These are phyloP conservation scores for Chinchilla lanigera DNA, from an alignment of 2,113 vertebrate species.

Conservation along the genomic window DNA sequence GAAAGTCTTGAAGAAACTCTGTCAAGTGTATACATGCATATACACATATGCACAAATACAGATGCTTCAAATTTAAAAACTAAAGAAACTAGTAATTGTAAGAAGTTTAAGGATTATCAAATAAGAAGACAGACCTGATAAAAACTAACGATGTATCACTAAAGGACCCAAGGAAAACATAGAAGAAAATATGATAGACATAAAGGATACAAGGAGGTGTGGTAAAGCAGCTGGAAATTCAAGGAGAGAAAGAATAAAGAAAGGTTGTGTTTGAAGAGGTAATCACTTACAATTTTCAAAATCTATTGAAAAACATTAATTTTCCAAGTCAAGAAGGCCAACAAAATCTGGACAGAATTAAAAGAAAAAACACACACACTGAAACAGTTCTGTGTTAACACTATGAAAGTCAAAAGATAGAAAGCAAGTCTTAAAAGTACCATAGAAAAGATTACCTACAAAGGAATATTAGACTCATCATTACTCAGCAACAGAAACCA, in stretches of 20 bases:
- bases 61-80: background rate
- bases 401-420: background rate
- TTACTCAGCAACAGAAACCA: background rate
- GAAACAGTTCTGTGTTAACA: background rate
- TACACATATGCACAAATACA: background rate
- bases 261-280: background rate
- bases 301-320: background rate
- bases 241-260: slow-evolving; percentile 9
- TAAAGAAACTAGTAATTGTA: background rate
- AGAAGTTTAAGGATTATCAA: slow-evolving; percentile 27
- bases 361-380: background rate
- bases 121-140: background rate
- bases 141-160: background rate
- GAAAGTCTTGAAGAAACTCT: slow-evolving; percentile 9
- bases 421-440: background rate
- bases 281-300: background rate
- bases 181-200: background rate
- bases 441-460: background rate
- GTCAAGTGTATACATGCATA: background rate
- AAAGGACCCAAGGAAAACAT: background rate
- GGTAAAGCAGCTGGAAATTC: background rate
- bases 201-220: background rate
- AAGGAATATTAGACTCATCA: background rate
- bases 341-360: slow-evolving; percentile 20
- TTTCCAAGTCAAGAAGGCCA: slow-evolving; percentile 2